phyloP scores from a whole-genome alignment of 2,888 invertebrate genomes.

The Micoletzkya japonica region DNA sequence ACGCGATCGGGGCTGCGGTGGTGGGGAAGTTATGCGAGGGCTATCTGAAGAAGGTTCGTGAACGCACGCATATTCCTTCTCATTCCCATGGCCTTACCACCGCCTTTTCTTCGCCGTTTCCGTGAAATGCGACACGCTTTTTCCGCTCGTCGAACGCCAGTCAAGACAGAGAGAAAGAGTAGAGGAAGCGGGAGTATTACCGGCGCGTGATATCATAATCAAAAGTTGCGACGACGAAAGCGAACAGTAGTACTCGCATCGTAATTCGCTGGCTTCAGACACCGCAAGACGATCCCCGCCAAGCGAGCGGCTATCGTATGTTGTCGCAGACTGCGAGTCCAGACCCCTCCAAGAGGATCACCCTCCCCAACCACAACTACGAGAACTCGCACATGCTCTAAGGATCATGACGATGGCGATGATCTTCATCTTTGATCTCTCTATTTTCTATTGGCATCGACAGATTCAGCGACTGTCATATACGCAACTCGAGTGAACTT shows the following conservation, averaged over 20 bases:
- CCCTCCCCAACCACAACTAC: conserved; percentile 43
- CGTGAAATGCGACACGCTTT: too few species aligned
- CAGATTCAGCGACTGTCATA: neutral
- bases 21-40: conserved; percentile 52
- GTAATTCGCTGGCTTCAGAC: too few species aligned
- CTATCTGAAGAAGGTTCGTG: conserved; percentile 41
- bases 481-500: neutral
- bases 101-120: too few species aligned
- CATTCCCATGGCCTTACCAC: too few species aligned
- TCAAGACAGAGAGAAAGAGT: too few species aligned
- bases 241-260: too few species aligned
- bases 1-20: conserved; percentile 51
- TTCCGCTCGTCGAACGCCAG: too few species aligned
- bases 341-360: conserved; percentile 44
- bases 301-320: conserved; percentile 40
- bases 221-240: too few species aligned
- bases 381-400: conserved; percentile 52
- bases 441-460: neutral
- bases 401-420: conserved; percentile 16
- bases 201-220: too few species aligned
- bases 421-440: neutral
- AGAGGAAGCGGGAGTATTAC: too few species aligned
- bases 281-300: conserved; percentile 14
- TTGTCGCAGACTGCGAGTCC: conserved; percentile 47
- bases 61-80: too few species aligned